Conservation (phyloP, 1,140 invertebrate genomes). For the Oppia nitens region DNA sequence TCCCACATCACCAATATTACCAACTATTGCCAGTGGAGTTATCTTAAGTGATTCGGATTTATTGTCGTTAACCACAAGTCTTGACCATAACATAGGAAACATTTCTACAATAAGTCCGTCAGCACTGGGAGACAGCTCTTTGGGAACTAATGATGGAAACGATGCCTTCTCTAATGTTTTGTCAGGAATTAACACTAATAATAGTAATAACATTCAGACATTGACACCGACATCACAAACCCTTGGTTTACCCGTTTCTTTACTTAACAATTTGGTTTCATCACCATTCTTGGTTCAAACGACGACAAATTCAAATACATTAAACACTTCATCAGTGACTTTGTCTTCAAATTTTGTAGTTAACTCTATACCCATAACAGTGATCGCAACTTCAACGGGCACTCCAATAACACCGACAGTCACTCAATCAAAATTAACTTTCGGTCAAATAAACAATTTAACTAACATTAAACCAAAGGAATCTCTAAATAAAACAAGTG, state of each 20-base stretch:
- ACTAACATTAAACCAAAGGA: background rate
- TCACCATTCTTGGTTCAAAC: background rate
- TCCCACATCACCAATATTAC: background rate
- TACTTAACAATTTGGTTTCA: background rate
- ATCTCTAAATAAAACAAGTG: background rate
- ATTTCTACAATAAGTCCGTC: background rate
- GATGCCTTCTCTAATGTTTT: background rate
- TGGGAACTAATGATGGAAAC: background rate
- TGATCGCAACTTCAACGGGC: background rate
- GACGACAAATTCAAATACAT: background rate
- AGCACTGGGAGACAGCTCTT: background rate
- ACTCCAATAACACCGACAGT: background rate
- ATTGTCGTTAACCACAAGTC: conserved; percentile 4
- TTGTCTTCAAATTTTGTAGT: background rate
- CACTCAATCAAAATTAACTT: background rate
- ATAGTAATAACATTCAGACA: background rate
- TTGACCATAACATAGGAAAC: conserved; percentile 4
- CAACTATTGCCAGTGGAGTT: background rate
- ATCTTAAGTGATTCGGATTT: conserved; percentile 7
- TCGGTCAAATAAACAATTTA: too few species aligned
- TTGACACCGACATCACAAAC: background rate
- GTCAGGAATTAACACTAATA: background rate
- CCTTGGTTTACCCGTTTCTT: conserved; percentile 1
- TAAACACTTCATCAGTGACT: conserved; percentile 2
- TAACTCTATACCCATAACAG: background rate